These are phyloP conservation scores for Elgaria multicarinata DNA, from an alignment of 2,113 vertebrate species.

Conservation along the genomic window DNA sequence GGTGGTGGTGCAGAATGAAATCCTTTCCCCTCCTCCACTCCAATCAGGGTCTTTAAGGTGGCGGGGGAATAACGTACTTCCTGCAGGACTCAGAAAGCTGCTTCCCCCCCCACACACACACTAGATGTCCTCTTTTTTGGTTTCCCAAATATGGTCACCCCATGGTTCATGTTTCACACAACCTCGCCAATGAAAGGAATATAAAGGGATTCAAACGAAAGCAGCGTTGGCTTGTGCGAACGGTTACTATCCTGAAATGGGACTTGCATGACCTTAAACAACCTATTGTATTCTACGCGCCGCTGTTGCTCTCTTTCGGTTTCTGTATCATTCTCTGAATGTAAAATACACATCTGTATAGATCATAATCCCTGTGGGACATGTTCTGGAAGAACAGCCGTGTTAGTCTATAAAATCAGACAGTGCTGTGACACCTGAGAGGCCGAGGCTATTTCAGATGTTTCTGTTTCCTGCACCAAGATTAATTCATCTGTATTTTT, in stretches of 20 bases:
- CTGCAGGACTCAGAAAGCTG: no score
- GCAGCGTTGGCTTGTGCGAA: background rate
- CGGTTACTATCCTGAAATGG: background rate
- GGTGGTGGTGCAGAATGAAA: no score
- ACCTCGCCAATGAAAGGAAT: background rate
- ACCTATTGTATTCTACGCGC: background rate
- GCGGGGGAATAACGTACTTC: no score
- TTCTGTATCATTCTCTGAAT: background rate
- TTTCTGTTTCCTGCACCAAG: background rate
- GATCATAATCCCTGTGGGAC: background rate
- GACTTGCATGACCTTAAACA: background rate
- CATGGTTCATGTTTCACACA: background rate
- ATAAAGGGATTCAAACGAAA: background rate
- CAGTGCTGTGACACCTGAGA: background rate
- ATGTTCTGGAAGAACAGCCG: slow-evolving; percentile 1
- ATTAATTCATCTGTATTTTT: background rate
- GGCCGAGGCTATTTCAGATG: background rate
- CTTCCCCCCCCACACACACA: no score
- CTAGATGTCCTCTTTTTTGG: no score
- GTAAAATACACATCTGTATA: background rate
- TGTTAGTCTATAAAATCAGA: background rate
- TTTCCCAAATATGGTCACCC: no score
- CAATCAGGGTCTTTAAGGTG: no score
- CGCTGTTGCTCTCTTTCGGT: background rate
- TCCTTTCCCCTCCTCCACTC: no score